phyloP scores from a whole-genome alignment of 2,797 vertebrate species.

The Phrynocephalus vlangalii region DNA sequence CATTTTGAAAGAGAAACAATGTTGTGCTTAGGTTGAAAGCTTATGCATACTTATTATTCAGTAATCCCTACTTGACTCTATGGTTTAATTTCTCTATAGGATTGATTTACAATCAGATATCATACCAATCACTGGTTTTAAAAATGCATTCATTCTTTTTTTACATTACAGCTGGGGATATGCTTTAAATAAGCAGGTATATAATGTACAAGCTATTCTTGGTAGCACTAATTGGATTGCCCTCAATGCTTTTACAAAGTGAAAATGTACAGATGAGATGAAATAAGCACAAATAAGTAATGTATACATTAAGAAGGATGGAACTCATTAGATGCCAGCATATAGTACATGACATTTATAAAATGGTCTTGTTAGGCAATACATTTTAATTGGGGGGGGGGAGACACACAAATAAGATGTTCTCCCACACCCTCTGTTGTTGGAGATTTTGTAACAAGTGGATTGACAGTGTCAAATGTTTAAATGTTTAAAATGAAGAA shows the following conservation, averaged over 20 bases:
- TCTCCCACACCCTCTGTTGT: not conserved
- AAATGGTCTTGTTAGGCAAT: not conserved
- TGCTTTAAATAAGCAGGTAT: not conserved
- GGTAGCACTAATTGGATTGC: conserved; percentile 14
- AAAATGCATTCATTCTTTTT: not conserved
- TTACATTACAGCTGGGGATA: not conserved
- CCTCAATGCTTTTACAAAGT: conserved; percentile 25
- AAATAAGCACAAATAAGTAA: not conserved
- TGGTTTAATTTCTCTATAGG: not conserved
- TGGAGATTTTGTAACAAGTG: conserved; percentile 10
- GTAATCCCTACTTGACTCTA: not conserved
- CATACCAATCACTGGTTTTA: not conserved
- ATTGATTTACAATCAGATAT: not conserved
- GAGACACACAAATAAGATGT: not conserved
- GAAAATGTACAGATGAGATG: conserved; percentile 14
- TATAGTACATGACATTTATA: not conserved
- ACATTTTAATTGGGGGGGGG: not conserved
- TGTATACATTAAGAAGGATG: conserved; percentile 2
- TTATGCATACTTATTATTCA: not conserved
- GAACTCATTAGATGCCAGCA: conserved; percentile 7
- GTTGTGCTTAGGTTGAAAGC: not conserved
- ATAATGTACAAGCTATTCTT: not conserved
- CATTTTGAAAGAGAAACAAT: conserved; percentile 1
- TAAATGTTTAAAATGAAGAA: not conserved
- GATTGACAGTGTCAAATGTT: conserved; percentile 8